Evolutionary conservation across 2,888 invertebrate genomes (phyloP).

Genomic region (Athalia cordata): DNA sequence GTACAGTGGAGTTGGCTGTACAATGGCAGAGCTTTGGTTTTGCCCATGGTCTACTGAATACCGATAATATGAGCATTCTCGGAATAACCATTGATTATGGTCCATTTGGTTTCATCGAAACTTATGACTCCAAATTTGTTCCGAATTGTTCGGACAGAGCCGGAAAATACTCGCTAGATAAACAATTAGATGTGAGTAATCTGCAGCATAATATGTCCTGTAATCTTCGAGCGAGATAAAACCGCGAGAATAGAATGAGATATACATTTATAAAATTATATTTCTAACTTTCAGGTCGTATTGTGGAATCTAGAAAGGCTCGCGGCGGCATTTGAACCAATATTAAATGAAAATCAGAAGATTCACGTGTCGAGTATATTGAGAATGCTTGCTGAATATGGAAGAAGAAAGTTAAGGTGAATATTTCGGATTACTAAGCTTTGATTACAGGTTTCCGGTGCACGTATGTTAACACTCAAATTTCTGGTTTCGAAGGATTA

Average conservation of each 20-base stretch:
- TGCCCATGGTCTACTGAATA: conserved; percentile 80
- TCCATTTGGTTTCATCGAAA: conserved; percentile 81
- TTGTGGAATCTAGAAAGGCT: conserved; percentile 80
- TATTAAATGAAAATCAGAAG: conserved; percentile 74
- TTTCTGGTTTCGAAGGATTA: conserved; percentile 11
- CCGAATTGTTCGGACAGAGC: conserved; percentile 81
- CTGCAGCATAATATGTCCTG: neutral
- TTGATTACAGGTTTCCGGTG: neutral
- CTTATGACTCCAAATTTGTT: conserved; percentile 78
- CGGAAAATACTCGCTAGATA: conserved; percentile 77
- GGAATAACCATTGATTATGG: conserved; percentile 82
- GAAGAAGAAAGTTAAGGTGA: conserved; percentile 75
- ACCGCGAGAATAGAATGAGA: neutral
- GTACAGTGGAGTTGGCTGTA: conserved; percentile 79
- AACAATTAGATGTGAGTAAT: conserved; percentile 77
- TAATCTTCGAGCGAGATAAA: neutral
- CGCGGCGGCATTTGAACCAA: conserved; percentile 77
- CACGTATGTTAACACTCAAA: neutral
- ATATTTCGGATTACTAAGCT: conserved; percentile 52
- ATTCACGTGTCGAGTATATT: conserved; percentile 74
- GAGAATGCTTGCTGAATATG: conserved; percentile 74
- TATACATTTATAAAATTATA: neutral
- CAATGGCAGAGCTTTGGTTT: conserved; percentile 81
- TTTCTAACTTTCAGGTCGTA: conserved; percentile 72
- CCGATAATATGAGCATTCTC: conserved; percentile 80